Evolutionary conservation across 2,797 vertebrate species (phyloP), one percentile per base, ranked within the genome.

Genomic region (Vireo griseus): DNA sequence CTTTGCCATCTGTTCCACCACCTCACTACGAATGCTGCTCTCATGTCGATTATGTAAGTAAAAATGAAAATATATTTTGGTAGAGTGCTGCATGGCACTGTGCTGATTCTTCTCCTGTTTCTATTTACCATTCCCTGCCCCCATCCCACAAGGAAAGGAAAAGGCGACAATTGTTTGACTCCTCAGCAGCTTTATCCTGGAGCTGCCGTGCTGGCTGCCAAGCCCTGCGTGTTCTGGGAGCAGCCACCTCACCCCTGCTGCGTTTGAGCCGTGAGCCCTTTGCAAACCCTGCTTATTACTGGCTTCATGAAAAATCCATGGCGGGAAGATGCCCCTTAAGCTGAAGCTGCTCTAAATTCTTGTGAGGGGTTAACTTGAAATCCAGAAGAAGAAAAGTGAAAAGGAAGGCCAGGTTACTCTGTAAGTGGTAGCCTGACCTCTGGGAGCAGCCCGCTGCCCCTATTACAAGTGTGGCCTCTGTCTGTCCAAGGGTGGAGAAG

Each of bases 1-100:
- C 79, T 92, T 40, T 86, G 86, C 97, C 97, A 97, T 97, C 96
- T 97, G 97, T 92, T 97, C 96, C 22, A 0, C 96, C 94, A 95
- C 92, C 96, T 97, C 94, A 90, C 79, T 77, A 91, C 31, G 65
- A 96, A 94, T 92, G 94, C 91, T 52, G 48, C 81, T 91, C 86
- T 68, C 76, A 44, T 94, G 94, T 75, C 94, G 94, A 88, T 96
- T 96, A 96, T 92, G 83, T 97, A 97, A 97, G 96, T 77, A 72
- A 85, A 94, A 95, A 96, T 35, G 74, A 94, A 96, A 96, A 96
- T 95, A 96, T 94, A 96, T 95, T 97, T 97, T 94, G 85, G 89
- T 96, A 86, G 87, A 91, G 79, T 71, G 77, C 82, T 93, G 86
- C 94, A 69, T 50, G 79, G 95, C 95, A 91, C 94, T 96, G 87